phyloP scores from a whole-genome alignment of 2,113 vertebrate genomes.

The Grus americana region DNA sequence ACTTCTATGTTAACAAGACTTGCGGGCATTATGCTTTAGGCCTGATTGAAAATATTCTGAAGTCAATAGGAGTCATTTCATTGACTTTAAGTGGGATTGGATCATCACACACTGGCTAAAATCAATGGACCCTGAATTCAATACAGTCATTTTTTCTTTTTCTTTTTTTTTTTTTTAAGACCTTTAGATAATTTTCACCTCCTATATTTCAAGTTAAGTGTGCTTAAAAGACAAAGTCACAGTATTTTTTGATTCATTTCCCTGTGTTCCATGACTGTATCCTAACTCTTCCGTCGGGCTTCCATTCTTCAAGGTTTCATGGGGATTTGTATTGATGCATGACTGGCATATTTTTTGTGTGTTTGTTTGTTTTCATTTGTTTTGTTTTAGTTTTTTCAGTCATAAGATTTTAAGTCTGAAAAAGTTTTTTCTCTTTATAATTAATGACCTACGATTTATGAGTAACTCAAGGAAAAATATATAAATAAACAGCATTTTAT shows the following conservation, averaged over 20 bases:
- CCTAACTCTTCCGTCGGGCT: background rate
- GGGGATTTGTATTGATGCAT: background rate
- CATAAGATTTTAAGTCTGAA: background rate
- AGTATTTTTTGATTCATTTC: background rate
- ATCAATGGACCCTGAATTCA: background rate
- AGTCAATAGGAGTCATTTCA: background rate
- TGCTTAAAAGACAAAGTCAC: background rate
- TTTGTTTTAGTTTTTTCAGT: background rate
- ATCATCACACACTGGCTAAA: background rate
- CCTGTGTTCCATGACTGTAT: background rate
- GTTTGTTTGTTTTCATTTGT: background rate
- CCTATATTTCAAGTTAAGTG: background rate
- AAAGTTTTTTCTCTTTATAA: background rate
- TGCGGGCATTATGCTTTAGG: background rate
- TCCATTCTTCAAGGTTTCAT: background rate
- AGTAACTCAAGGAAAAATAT: background rate
- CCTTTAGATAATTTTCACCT: background rate
- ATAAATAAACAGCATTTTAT: background rate
- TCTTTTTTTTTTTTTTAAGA: background rate
- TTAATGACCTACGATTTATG: background rate
- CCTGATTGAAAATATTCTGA: background rate
- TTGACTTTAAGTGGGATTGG: background rate
- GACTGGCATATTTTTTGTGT: too few relatives aligned
- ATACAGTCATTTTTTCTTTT: background rate
- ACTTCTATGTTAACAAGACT: background rate